These are phyloP conservation scores for Vulpes lagopus DNA, from an alignment of 2,113 vertebrate genomes.

Conservation along the genomic window DNA sequence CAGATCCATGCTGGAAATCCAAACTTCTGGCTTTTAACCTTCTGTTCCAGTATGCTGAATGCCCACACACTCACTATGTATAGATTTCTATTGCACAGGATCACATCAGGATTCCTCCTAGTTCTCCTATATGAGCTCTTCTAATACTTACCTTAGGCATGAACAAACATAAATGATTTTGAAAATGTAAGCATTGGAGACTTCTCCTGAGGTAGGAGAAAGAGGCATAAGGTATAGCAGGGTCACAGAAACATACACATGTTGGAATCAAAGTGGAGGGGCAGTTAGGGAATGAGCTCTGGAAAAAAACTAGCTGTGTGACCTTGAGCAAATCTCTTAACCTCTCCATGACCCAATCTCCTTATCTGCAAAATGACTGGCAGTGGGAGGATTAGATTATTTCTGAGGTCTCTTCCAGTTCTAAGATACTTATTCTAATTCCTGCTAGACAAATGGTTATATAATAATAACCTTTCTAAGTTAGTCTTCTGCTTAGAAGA, in stretches of 20 bases:
- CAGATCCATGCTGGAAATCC: background rate
- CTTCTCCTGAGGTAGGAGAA: background rate
- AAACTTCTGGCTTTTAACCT: background rate
- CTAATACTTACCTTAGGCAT: background rate
- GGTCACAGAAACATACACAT: background rate
- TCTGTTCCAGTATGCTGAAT: background rate
- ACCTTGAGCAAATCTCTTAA: conserved; percentile 47
- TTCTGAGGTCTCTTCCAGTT: conserved; percentile 63
- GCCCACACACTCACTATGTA: too few species aligned
- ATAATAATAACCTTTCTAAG: conserved; percentile 41
- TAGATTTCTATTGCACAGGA: background rate
- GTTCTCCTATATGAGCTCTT: background rate
- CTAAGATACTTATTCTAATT: conserved; percentile 73
- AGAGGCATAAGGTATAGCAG: rapidly evolving
- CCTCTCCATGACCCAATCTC: conserved; percentile 38
- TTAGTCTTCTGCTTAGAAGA: conserved; percentile 1
- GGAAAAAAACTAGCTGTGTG: background rate
- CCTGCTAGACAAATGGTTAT: conserved; percentile 58
- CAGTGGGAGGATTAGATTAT: conserved; percentile 63
- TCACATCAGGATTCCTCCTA: background rate
- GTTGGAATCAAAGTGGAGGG: background rate
- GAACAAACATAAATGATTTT: background rate
- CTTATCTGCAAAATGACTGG: conserved; percentile 54
- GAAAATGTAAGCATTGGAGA: background rate
- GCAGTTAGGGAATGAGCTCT: background rate